phyloP scores from a whole-genome alignment of 2,888 invertebrate species.

The Netelia fuscicornis region DNA sequence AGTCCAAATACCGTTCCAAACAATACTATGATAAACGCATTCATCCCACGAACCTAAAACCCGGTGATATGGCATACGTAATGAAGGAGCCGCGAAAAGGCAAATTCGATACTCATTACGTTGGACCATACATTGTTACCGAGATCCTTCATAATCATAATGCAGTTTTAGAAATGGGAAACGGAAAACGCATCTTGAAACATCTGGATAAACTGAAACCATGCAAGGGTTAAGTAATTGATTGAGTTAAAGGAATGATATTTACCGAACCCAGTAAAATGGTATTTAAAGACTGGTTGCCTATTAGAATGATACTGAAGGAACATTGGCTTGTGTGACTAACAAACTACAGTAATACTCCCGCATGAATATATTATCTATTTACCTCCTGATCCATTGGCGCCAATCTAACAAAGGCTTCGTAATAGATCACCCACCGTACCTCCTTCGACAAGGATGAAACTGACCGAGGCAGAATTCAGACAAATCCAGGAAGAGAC shows the following conservation, averaged over 20 bases:
- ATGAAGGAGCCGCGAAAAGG: conserved; percentile 40
- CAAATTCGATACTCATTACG: conserved; percentile 49
- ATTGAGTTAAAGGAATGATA: neutral
- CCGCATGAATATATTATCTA: too few relatives aligned
- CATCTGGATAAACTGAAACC: conserved; percentile 35
- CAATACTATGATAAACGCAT: neutral
- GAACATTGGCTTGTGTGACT: too few relatives aligned
- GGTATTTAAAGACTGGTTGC: neutral
- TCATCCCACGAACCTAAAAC: neutral
- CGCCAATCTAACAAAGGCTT: too few relatives aligned
- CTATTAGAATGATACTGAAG: neutral
- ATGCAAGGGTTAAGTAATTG: neutral
- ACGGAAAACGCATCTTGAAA: conserved; percentile 23
- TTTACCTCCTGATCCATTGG: too few relatives aligned
- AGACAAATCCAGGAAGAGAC: too few relatives aligned
- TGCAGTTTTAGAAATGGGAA: conserved; percentile 16
- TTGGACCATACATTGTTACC: conserved; percentile 44
- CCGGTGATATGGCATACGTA: conserved; percentile 32
- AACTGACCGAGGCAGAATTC: too few relatives aligned
- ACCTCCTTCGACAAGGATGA: too few relatives aligned
- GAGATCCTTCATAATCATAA: conserved; percentile 41
- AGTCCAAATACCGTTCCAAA: conserved; percentile 1
- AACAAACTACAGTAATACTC: too few relatives aligned
- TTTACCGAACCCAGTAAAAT: neutral
- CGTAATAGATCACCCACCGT: too few relatives aligned